Percentiles rank a stretch among this genome's conserved stretches.
These are phyloP conservation scores for Psittacula derbiana DNA, from an alignment of 2,797 vertebrate species.

Conservation along the genomic window DNA sequence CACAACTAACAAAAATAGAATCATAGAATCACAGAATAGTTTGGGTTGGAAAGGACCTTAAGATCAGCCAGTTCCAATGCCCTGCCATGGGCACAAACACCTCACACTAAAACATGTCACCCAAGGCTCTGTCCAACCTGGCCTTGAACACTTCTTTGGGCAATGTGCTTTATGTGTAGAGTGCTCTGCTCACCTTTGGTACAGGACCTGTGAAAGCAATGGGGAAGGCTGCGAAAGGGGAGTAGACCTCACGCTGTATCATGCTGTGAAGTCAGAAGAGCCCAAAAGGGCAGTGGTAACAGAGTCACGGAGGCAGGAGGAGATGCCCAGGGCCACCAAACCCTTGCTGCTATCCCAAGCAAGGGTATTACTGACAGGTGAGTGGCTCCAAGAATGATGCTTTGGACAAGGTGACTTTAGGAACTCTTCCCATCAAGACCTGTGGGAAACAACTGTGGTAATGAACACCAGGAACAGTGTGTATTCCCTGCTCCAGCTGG, in stretches of 20 bases:
- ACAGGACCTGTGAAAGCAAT: background rate
- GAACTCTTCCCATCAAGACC: rapidly evolving
- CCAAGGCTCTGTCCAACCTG: background rate
- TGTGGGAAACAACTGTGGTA: background rate
- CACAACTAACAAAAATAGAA: background rate
- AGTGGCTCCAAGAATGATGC: rapidly evolving
- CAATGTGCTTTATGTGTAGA: background rate
- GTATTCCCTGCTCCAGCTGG: background rate
- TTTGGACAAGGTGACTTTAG: rapidly evolving
- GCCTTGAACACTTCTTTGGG: background rate
- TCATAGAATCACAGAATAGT: background rate
- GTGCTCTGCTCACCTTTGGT: background rate
- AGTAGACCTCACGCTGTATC: rapidly evolving
- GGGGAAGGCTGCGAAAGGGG: no score
- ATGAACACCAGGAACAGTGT: rapidly evolving
- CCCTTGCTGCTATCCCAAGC: background rate
- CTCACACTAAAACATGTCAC: background rate
- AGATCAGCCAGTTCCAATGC: background rate
- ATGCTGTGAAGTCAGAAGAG: rapidly evolving
- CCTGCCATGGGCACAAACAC: background rate
- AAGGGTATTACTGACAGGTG: rapidly evolving
- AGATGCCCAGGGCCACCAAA: rapidly evolving
- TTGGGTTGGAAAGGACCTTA: background rate
- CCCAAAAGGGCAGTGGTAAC: background rate
- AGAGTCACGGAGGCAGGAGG: background rate